These are phyloP conservation scores for Anableps anableps DNA, from an alignment of 2,797 vertebrate genomes.

Conservation along the genomic window DNA sequence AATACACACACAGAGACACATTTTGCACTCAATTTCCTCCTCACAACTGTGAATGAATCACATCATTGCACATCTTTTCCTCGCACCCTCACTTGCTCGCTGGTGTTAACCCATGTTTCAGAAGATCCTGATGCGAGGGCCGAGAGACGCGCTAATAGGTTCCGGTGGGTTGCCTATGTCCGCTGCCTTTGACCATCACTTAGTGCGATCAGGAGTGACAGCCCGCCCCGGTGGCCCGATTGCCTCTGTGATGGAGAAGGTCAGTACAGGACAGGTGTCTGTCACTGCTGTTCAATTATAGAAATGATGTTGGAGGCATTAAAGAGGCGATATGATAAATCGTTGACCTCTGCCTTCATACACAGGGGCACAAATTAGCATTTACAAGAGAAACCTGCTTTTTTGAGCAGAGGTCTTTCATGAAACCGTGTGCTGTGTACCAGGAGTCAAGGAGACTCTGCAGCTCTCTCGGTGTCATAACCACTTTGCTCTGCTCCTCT, in stretches of 20 bases:
- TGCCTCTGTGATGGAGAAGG: conserved; percentile 47
- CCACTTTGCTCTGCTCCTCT: conserved; percentile 43
- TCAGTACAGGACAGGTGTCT: conserved; percentile 56
- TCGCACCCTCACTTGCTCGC: not conserved
- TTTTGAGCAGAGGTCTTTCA: conserved; percentile 8
- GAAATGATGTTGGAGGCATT: conserved; percentile 9
- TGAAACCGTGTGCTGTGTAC: not conserved
- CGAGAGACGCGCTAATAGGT: conserved; percentile 48
- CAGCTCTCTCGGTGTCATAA: conserved; percentile 13
- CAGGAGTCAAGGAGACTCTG: not conserved
- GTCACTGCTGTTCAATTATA: conserved; percentile 28
- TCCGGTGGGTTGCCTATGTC: conserved; percentile 32
- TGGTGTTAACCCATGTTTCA: conserved; percentile 4
- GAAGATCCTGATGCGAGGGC: conserved; percentile 11
- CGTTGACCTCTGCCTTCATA: not conserved
- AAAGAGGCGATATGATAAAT: conserved; percentile 5
- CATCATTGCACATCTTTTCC: conserved; percentile 24
- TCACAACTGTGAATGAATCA: conserved; percentile 33
- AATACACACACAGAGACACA: conserved; percentile 6
- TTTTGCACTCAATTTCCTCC: conserved; percentile 16
- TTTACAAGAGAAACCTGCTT: not conserved
- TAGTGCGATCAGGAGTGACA: conserved; percentile 56
- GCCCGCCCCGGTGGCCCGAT: conserved; percentile 24
- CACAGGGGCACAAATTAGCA: not conserved
- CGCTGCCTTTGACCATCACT: conserved; percentile 52